A percentile compares a stretch with the other conserved stretches of the same genome.
Conservation (phyloP, 2,888 invertebrate species). For the Idaea aversata region DNA sequence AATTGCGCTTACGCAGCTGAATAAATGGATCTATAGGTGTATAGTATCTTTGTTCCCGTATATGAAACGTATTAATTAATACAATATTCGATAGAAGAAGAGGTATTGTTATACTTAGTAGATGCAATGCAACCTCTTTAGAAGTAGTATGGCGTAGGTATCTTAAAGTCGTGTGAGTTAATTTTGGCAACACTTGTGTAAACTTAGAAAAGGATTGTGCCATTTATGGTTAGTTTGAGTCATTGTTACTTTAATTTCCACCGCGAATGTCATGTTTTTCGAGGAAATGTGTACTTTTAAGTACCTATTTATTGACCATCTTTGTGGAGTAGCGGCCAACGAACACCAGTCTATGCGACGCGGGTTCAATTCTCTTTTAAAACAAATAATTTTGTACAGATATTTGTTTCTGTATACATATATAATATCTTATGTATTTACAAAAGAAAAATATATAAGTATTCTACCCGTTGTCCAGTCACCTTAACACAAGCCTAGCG, state of each 20-base stretch:
- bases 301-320: neutral
- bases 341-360: too few species aligned
- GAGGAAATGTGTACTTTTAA: neutral
- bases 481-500: too few species aligned
- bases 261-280: constrained; percentile 16
- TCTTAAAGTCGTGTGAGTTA: constrained; percentile 43
- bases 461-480: too few species aligned
- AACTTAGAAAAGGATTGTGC: constrained; percentile 61
- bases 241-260: constrained; percentile 20
- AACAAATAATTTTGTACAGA: too few species aligned
- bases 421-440: too few species aligned
- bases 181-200: constrained; percentile 65
- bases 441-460: too few species aligned
- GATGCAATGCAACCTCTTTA: too few species aligned
- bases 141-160: too few species aligned
- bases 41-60: constrained; percentile 57
- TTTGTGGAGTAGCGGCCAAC: neutral
- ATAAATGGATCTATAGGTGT: constrained; percentile 50
- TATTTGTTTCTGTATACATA: too few species aligned
- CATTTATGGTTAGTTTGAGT: constrained; percentile 40
- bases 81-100: constrained; percentile 20
- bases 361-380: too few species aligned
- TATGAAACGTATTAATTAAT: constrained; percentile 37
- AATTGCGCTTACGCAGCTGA: constrained; percentile 50
- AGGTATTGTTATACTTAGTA: too few species aligned